Evolutionary conservation across 1,140 invertebrate species (phyloP), one percentile per base, ranked within the genome.

Genomic region (Cheumatopsyche charites): DNA sequence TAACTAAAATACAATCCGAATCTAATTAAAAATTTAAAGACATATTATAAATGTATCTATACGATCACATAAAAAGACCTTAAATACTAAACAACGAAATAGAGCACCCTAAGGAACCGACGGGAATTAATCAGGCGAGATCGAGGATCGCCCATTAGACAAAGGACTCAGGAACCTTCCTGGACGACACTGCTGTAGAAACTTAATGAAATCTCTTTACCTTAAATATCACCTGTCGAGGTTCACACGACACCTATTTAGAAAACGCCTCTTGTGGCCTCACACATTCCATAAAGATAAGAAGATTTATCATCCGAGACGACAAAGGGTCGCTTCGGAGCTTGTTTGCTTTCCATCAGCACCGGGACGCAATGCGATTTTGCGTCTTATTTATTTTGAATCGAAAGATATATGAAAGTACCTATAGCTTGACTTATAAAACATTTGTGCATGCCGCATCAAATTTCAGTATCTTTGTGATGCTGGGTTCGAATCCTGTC

Each of bases 271-370:
- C 66, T 72, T 72, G 71, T 49, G 71, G 71, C 29, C 62, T 42
- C 23, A 72, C 70, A 43, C 70, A 61, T 49, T 47, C 23, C 52
- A 69, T 69, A 69, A 62, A 72, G 71, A 72, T 72, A 72, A 72
- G 71, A 43, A 72, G 71, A 72, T 72, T 72, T 72, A 68, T 72
- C 55, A 41, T n/a, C 9, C 23, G 55, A 58, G 63, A 29, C 65
- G 66, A 72, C 45, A 63, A 49, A 19, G 45, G 26, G 17, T 23
- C 47, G 21, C 12, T 45, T 41, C 52, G 25, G 61, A 42, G 55
- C 49, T 26, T 72, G 65, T 68, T 72, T 72, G 61, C 55, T 52
- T 62, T 29, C 58, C 58, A 62, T 62, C 58, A 62, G 58, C 58
- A n/a, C 13, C 15, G 4, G 13, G 13, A 15, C 47, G 19, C 47